Evolutionary conservation across 2,888 invertebrate genomes (phyloP), one percentile per base, ranked within the genome.

Genomic region (Fissipunctia ypsillon): DNA sequence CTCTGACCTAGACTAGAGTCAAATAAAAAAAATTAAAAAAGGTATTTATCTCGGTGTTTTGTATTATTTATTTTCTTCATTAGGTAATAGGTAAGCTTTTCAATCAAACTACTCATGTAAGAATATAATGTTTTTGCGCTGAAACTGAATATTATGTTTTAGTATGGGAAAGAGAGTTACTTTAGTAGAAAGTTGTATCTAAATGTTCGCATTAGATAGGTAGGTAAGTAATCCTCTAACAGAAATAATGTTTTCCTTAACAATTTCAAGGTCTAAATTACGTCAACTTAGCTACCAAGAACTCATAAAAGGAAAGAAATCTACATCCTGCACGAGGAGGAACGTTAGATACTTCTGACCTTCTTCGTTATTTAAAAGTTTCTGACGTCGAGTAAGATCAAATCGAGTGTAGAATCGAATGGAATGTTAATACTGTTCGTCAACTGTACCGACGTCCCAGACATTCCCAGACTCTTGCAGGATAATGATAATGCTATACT

Each of bases 331-430:
- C 14, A 41, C 3, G 52, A 35, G n/a, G 28, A 65, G 16, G 25
- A 63, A 25, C 19, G 35, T 31, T 52, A 43, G 2, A 38, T 57
- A 63, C 66, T 80, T 54, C 31, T 9, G 50, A 80, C 74, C 35
- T 68, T 56, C 25, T 28, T 63, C 56, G 22, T 28, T 73, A 48
- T 60, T 60, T 31, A 2, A n/a, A 61, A 61, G 60, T 69, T 35
- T 31, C 28, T 48, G 28, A 57, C 43, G n/a, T 61, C 52, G 14
- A 60, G 43, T 45, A 54, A 31, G 41, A 61, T 50, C 22, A 50
- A 56, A 61, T 61, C 25, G 38, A 61, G 76, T 63, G 56, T 38
- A 45, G 38, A 52, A 67, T 61, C n/a, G 22, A 60, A 64, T 38
- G 16, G 14, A 31, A 71, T 71, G 60, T 65, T 61, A 70, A 64